Conservation (phyloP, 2,113 vertebrate species). For the Solea solea region DNA sequence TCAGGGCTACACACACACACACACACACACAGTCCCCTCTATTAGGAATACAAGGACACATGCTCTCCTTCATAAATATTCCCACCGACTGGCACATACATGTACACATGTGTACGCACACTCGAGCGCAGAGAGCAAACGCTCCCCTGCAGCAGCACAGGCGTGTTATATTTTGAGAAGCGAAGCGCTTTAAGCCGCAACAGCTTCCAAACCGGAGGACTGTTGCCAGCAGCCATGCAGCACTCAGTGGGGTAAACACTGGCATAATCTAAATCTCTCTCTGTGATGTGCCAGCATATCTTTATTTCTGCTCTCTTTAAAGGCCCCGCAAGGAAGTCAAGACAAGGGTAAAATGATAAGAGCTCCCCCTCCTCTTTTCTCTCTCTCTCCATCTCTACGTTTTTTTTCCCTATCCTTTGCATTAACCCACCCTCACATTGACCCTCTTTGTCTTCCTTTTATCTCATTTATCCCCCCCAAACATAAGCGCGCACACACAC, state of each 20-base stretch:
- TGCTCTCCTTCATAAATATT: constrained; percentile 58
- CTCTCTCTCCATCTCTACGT: constrained; percentile 15
- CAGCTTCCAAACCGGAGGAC: constrained; percentile 67
- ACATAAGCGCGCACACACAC: constrained; percentile 4
- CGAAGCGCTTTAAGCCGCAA: constrained; percentile 59
- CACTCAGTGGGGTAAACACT: constrained; percentile 72
- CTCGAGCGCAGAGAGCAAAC: constrained; percentile 14
- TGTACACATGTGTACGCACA: constrained; percentile 7
- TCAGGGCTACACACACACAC: constrained; percentile 37
- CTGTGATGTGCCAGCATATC: constrained; percentile 66
- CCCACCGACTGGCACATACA: constrained; percentile 28
- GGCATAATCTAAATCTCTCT: constrained; percentile 72
- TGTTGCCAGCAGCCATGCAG: constrained; percentile 69
- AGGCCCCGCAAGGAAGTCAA: constrained; percentile 70
- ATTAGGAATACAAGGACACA: constrained; percentile 65
- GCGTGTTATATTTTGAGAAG: constrained; percentile 53
- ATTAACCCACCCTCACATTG: constrained; percentile 60
- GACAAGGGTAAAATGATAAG: constrained; percentile 76
- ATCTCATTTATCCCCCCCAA: constrained; percentile 36
- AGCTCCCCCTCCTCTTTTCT: constrained; percentile 33
- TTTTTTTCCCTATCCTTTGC: constrained; percentile 56
- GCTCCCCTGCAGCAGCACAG: constrained; percentile 37
- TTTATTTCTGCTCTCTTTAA: constrained; percentile 69
- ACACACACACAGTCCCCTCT: constrained; percentile 43
- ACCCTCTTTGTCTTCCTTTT: constrained; percentile 68